These are phyloP conservation scores for Hypotaenidia okinawae DNA, from an alignment of 2,797 vertebrate genomes.

Conservation along the genomic window DNA sequence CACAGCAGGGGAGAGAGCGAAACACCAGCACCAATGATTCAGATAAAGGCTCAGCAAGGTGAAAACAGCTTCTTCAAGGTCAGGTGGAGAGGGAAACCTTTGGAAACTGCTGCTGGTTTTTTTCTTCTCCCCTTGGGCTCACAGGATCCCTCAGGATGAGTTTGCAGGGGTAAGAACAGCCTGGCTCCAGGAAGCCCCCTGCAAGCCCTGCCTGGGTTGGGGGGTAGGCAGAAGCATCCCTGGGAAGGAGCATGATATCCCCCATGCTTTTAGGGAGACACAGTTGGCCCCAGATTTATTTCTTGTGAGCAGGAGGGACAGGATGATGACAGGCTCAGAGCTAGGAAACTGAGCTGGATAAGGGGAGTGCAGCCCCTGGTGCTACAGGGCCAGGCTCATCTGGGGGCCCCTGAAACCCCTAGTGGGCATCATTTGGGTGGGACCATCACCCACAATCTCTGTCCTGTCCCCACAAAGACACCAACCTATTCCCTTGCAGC, in stretches of 20 bases:
- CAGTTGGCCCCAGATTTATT: neutral
- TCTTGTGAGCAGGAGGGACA: neutral
- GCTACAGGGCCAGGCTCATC: neutral
- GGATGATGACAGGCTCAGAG: neutral
- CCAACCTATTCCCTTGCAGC: neutral
- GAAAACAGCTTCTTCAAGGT: slow-evolving; percentile 33
- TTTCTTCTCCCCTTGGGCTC: neutral
- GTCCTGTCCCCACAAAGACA: neutral
- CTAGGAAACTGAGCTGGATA: no score
- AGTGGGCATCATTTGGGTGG: rapidly evolving
- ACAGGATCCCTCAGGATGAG: neutral
- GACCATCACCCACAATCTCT: rapidly evolving
- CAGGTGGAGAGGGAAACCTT: neutral
- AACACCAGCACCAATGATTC: neutral
- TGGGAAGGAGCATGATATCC: neutral
- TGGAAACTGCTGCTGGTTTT: neutral
- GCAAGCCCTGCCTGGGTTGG: neutral
- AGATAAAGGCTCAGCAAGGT: neutral
- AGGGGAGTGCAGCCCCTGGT: neutral
- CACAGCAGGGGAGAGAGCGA: rapidly evolving
- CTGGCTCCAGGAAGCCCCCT: neutral
- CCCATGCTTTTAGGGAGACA: neutral
- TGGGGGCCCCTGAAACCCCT: neutral
- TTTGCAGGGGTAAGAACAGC: neutral
- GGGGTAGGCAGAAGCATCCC: neutral